A percentile compares a stretch with the other conserved stretches of the same genome.
phyloP scores from a whole-genome alignment of 2,113 vertebrate species.

The Australoheros scitulus region DNA sequence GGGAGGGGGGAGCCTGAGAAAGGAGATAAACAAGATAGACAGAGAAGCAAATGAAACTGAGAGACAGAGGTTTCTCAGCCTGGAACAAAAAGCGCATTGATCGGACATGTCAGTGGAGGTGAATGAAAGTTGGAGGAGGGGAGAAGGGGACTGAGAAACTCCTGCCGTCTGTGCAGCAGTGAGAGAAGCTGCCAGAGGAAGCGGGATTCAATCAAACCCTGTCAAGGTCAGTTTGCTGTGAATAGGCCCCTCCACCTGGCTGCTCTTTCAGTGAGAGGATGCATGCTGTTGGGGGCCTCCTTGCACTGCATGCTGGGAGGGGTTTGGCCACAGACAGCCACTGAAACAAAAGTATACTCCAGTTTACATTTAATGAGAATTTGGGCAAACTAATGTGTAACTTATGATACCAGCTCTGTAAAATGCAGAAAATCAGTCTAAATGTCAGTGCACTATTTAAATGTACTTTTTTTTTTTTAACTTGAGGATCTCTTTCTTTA shows the following conservation, averaged over 20 bases:
- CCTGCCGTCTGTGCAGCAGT: conserved; percentile 22
- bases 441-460: too few relatives aligned
- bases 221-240: conserved; percentile 79
- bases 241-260: conserved; percentile 64
- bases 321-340: conserved; percentile 9
- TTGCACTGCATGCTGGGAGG: conserved; percentile 2
- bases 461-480: neutral
- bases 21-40: conserved; percentile 36
- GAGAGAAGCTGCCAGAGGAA: conserved; percentile 62
- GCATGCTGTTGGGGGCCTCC: conserved; percentile 38
- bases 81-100: conserved; percentile 71
- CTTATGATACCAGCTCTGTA: neutral
- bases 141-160: neutral
- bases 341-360: conserved; percentile 23
- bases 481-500: neutral
- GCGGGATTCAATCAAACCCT: conserved; percentile 70
- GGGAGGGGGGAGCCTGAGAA: neutral
- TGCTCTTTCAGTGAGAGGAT: conserved; percentile 49
- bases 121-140: conserved; percentile 39
- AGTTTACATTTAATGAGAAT: neutral
- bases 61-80: conserved; percentile 33
- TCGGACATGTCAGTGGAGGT: conserved; percentile 47
- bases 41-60: conserved; percentile 17
- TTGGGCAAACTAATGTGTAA: neutral
- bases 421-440: neutral